Evolutionary conservation across 2,888 invertebrate genomes (phyloP), one percentile per base, ranked within the genome.

Genomic region (Unio pictorum): DNA sequence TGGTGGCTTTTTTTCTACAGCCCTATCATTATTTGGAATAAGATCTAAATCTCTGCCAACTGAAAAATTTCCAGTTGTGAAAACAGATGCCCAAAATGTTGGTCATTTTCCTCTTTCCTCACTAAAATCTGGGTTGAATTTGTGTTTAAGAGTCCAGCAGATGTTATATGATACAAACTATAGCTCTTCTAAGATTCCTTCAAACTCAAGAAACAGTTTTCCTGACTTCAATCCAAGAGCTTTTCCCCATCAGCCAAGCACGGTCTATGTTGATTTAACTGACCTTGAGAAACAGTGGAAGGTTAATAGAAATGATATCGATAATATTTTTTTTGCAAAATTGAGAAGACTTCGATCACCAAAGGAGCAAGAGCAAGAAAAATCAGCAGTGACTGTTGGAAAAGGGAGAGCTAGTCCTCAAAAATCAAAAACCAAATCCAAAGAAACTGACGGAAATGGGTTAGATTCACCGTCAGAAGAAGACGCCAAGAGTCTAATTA

Each of bases 321-420:
- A 85, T 1, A 63, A 67, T 59, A 71, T 75, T 26, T 86, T 86
- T 73, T 79, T 75, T 56, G 87, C 86, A 8, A 80, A 78, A 67
- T 68, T 87, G 28, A 67, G 72, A 56, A 85, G 81, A 68, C 74
- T 87, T 8, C 65, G 61, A 1, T 83, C 86, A 23, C 85, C 86
- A 45, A 81, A 81, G 62, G 84, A 83, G 30, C 63, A 74, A 62
- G 75, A 74, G 70, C 63, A 75, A 20, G 79, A 81, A 58, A 78
- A 81, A 64, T 59, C 61, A 54, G 70, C 66, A 61, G 54, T 56
- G 4, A 69, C 34, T 26, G 56, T 70, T 28, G 66, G 68, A 61
- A 69, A 65, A 56, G 23, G 65, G 57, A 70, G 71, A 72, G 66
- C 60, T 64, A 61, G 58, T n/a, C 59, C 60, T 54, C 64, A 55